A percentile compares a stretch with the other conserved stretches of the same genome.
These are phyloP conservation scores for Pseudococcus viburni DNA, from an alignment of 2,888 invertebrate genomes.

Conservation along the genomic window DNA sequence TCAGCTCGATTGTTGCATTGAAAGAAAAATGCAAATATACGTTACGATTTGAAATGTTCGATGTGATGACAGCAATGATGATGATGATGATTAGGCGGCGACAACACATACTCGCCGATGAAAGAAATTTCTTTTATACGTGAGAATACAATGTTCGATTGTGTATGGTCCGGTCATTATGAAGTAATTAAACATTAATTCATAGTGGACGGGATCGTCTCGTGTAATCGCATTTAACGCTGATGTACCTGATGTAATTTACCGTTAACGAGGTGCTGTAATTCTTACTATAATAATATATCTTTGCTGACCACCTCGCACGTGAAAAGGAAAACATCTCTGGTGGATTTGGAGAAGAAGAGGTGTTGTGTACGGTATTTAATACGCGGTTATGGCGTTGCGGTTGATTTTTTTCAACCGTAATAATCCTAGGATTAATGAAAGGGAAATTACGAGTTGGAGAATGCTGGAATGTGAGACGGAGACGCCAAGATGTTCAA, in stretches of 20 bases:
- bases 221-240: slow-evolving; percentile 36
- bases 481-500: not conserved
- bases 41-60: not conserved
- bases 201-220: not conserved
- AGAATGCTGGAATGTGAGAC: not conserved
- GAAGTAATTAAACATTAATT: slow-evolving; percentile 46
- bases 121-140: slow-evolving; percentile 39
- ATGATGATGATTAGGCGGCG: not conserved
- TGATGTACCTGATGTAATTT: slow-evolving; percentile 53
- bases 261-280: slow-evolving; percentile 41
- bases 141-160: slow-evolving; percentile 35
- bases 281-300: not conserved
- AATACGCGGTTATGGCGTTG: not conserved
- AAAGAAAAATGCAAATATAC: not conserved
- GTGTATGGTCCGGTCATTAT: slow-evolving; percentile 17
- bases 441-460: not conserved
- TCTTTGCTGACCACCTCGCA: not conserved
- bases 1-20: too few relatives aligned
- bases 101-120: not conserved
- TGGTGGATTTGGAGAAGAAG: too few relatives aligned
- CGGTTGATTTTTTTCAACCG: not conserved
- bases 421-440: not conserved
- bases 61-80: slow-evolving; percentile 5
- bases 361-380: not conserved
- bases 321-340: not conserved